Percentiles rank a stretch among this genome's conserved stretches.
phyloP scores from a whole-genome alignment of 2,888 invertebrate genomes.

The Papilio gigon region DNA sequence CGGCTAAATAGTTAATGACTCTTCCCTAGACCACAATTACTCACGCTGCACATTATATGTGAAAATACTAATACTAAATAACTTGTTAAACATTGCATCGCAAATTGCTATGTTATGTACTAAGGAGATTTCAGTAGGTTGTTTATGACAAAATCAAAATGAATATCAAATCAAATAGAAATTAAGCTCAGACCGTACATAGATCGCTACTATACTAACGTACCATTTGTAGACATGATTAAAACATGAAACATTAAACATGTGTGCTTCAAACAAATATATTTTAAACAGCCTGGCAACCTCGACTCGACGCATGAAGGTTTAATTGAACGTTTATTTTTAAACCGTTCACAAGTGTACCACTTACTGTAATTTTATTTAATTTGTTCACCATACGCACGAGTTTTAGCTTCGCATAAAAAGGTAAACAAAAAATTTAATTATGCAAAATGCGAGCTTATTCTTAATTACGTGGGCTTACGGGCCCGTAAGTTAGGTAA shows the following conservation, averaged over 20 bases:
- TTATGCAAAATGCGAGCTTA: constrained; percentile 26
- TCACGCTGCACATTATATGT: neutral
- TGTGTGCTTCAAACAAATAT: neutral
- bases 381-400: neutral
- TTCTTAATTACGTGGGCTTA: constrained; percentile 26
- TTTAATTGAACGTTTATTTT: constrained; percentile 3
- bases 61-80: too few relatives aligned
- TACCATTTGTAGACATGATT: too few relatives aligned
- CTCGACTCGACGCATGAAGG: neutral
- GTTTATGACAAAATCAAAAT: too few relatives aligned
- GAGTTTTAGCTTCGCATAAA: constrained; percentile 11
- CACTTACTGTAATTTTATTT: neutral
- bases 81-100: too few relatives aligned
- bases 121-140: too few relatives aligned
- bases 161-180: too few relatives aligned
- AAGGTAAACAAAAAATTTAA: constrained; percentile 22
- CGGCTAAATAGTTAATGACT: constrained; percentile 36
- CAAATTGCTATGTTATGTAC: too few relatives aligned
- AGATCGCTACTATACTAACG: too few relatives aligned
- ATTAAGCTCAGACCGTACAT: too few relatives aligned
- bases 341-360: constrained; percentile 3
- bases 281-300: neutral
- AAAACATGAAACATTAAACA: neutral
- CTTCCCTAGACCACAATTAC: constrained; percentile 4
- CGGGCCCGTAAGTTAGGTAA: neutral